These are phyloP conservation scores for zebrafish (Danio rerio) DNA, from an alignment of 2,113 vertebrate genomes.

Conservation along the genomic window DNA sequence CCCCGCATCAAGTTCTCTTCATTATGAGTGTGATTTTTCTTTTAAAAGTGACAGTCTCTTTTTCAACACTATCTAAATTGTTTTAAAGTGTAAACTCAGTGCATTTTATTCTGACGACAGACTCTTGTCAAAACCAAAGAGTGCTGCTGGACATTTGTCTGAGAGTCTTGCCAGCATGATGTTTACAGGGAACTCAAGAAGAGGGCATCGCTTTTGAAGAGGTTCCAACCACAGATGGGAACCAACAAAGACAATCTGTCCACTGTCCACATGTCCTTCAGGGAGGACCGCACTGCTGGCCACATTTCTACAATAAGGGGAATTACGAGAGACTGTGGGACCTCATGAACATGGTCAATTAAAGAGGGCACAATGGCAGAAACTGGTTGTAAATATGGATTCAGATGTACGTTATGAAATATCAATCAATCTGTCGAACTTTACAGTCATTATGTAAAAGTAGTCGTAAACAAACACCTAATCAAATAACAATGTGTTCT, in stretches of 20 bases:
- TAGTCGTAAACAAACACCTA: too few species aligned
- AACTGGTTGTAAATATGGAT: too few species aligned
- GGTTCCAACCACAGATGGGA: slow-evolving; percentile 39
- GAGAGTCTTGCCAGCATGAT: slow-evolving; percentile 24
- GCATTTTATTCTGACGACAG: neutral
- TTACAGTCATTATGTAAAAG: too few species aligned
- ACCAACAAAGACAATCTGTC: slow-evolving; percentile 37
- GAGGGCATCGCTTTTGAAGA: slow-evolving; percentile 37
- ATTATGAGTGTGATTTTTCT: neutral
- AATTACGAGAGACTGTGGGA: neutral
- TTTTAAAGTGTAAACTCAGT: neutral
- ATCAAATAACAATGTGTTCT: too few species aligned
- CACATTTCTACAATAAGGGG: slow-evolving; percentile 8
- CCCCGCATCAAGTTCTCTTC: neutral
- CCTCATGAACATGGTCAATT: neutral
- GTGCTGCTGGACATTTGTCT: slow-evolving; percentile 23
- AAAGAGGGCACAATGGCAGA: too few species aligned
- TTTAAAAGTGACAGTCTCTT: neutral
- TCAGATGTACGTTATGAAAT: too few species aligned
- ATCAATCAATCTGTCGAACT: too few species aligned
- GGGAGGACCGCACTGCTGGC: neutral
- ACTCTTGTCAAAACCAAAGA: neutral
- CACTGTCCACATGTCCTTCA: slow-evolving; percentile 39
- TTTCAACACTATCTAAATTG: neutral
- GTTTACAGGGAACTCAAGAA: slow-evolving; percentile 26